These are phyloP conservation scores for Nomada goodeniana DNA, from an alignment of 2,888 invertebrate species.

Conservation along the genomic window DNA sequence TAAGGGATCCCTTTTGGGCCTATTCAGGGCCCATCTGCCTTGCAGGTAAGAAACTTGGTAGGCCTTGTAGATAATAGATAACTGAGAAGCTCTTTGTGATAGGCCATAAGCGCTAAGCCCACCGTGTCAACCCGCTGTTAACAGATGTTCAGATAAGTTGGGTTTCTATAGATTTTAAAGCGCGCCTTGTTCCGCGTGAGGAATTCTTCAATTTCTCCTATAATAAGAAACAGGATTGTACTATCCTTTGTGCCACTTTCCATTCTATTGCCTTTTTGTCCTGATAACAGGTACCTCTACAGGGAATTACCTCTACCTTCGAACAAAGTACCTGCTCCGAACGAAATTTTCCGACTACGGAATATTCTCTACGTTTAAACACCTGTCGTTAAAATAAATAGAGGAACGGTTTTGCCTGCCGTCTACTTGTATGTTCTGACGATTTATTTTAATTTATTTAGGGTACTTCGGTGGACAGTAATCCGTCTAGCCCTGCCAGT, in stretches of 20 bases:
- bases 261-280: conserved; percentile 69
- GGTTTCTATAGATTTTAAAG: conserved; percentile 79
- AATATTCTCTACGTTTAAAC: neutral
- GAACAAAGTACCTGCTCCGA: conserved; percentile 1
- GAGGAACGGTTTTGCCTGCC: neutral
- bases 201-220: conserved; percentile 64
- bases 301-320: conserved; percentile 30
- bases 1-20: conserved; percentile 77
- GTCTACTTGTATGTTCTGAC: too few relatives aligned
- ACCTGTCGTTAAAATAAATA: neutral
- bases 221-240: conserved; percentile 58
- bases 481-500: conserved; percentile 83
- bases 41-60: conserved; percentile 79
- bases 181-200: conserved; percentile 72
- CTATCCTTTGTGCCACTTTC: conserved; percentile 71
- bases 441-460: conserved; percentile 53
- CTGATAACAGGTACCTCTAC: conserved; percentile 70
- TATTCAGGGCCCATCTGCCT: conserved; percentile 82
- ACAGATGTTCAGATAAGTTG: conserved; percentile 84
- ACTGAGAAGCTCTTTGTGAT: conserved; percentile 82
- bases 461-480: conserved; percentile 82
- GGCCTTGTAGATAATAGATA: conserved; percentile 82
- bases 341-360: conserved; percentile 12
- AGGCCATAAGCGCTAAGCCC: conserved; percentile 73
- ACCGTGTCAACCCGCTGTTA: conserved; percentile 80